Percentiles rank a stretch among this genome's conserved stretches.
These are phyloP conservation scores for Limnephilus auricula DNA, from an alignment of 2,888 invertebrate species.

Conservation along the genomic window DNA sequence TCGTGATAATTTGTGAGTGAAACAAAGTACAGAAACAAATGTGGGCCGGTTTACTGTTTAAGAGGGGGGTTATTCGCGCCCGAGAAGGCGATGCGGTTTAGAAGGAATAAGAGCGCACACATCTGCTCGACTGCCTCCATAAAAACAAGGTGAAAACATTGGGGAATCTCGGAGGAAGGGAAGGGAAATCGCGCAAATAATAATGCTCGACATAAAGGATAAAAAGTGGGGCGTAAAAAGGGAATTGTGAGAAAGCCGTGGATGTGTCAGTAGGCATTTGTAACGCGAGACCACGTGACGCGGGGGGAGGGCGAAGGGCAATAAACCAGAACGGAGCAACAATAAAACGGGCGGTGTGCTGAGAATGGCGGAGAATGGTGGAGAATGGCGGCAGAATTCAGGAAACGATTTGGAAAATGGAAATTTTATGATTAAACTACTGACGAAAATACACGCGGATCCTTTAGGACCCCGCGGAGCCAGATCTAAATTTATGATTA, in stretches of 20 bases:
- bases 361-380: conserved; percentile 8
- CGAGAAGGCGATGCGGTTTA: background rate
- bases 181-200: conserved; percentile 28
- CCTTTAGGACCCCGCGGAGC: conserved; percentile 54
- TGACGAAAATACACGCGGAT: conserved; percentile 52
- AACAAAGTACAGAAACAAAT: background rate
- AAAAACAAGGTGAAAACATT: conserved; percentile 12
- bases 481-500: conserved; percentile 57
- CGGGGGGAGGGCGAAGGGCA: conserved; percentile 35
- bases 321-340: conserved; percentile 63
- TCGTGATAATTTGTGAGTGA: background rate
- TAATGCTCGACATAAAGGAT: conserved; percentile 32
- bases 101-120: background rate
- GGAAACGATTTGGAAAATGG: conserved; percentile 66
- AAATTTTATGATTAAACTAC: conserved; percentile 65
- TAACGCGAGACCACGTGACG: conserved; percentile 1
- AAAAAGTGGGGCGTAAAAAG: conserved; percentile 19
- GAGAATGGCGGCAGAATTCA: conserved; percentile 56
- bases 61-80: background rate
- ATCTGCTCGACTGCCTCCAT: background rate
- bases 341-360: conserved; percentile 58
- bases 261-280: conserved; percentile 15
- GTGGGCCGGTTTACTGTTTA: background rate
- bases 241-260: conserved; percentile 3
- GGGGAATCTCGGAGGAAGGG: background rate